These are phyloP conservation scores for Palythoa grandiflora DNA, from an alignment of 92 coral and sea anemone genomes.

Conservation along the genomic window DNA sequence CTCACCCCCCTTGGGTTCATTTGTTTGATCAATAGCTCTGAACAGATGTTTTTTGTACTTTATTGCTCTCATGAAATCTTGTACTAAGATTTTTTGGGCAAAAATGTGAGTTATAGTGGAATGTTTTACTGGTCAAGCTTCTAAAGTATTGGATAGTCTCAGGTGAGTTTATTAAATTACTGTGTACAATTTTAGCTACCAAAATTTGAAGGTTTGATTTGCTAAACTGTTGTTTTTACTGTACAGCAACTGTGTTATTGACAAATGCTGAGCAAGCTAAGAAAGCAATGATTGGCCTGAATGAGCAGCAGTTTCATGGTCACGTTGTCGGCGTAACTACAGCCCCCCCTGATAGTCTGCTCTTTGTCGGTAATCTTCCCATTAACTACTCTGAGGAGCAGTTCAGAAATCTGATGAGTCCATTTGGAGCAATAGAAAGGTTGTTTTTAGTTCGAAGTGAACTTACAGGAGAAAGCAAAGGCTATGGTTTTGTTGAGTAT, in stretches of 20 bases:
- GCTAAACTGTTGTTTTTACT: background rate
- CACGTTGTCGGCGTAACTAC: constrained; percentile 67
- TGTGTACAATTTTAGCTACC: too few relatives aligned
- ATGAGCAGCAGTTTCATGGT: constrained; percentile 74
- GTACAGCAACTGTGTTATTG: constrained; percentile 62
- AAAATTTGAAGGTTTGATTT: too few relatives aligned
- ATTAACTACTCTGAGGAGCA: constrained; percentile 85
- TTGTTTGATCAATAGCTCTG: too few relatives aligned
- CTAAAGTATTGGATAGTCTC: too few relatives aligned
- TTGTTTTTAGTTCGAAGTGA: constrained; percentile 82
- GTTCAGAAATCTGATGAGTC: constrained; percentile 83
- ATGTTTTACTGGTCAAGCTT: too few relatives aligned
- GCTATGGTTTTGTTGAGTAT: constrained; percentile 95
- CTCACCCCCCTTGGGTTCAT: too few relatives aligned
- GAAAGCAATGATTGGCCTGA: constrained; percentile 62
- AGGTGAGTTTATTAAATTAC: too few relatives aligned
- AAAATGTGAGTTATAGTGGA: too few relatives aligned
- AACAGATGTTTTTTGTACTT: too few relatives aligned
- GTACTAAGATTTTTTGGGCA: too few relatives aligned
- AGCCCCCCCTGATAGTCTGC: constrained; percentile 80
- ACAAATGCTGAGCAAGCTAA: constrained; percentile 69
- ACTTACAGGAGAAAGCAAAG: constrained; percentile 90
- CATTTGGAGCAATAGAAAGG: constrained; percentile 87
- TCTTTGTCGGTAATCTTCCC: constrained; percentile 95
- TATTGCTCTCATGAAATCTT: too few relatives aligned